Evolutionary conservation across 2,113 vertebrate genomes (phyloP).

Genomic region (Myotis brandtii): DNA sequence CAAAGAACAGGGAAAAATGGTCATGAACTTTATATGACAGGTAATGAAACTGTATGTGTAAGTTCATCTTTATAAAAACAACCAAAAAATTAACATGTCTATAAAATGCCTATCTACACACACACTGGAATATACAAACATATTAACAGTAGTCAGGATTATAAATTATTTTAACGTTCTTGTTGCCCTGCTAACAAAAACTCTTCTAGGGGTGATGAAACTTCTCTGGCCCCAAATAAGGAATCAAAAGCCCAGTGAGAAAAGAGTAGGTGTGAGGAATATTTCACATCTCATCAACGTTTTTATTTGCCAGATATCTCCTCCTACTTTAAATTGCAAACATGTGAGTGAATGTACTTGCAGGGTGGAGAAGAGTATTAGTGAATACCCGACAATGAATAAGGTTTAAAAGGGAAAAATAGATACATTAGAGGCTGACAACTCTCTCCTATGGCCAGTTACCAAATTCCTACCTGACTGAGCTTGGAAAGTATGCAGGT

Average conservation of each 20-base stretch:
- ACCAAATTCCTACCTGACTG: constrained; percentile 86
- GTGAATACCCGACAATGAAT: neutral
- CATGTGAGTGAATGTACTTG: neutral
- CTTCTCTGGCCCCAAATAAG: constrained; percentile 54
- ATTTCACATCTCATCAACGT: neutral
- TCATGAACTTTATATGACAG: neutral
- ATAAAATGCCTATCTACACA: neutral
- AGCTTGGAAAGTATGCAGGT: constrained; percentile 87
- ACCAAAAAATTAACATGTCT: neutral
- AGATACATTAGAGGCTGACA: neutral
- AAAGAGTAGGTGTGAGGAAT: constrained; percentile 68
- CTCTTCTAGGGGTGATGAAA: constrained; percentile 45
- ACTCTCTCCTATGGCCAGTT: neutral
- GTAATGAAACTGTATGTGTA: neutral
- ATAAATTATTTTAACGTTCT: constrained; percentile 47
- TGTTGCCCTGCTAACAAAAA: constrained; percentile 59
- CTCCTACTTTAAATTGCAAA: constrained; percentile 68
- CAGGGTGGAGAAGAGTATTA: neutral
- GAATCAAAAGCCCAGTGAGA: constrained; percentile 60
- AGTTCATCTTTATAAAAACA: constrained; percentile 43
- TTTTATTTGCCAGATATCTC: constrained; percentile 54
- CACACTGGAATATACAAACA: constrained; percentile 1
- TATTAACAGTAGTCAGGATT: neutral
- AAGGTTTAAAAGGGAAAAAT: neutral
- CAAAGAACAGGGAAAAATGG: neutral